Evolutionary conservation across 2,113 vertebrate species (phyloP).

Genomic region (Thinocorus orbignyianus): DNA sequence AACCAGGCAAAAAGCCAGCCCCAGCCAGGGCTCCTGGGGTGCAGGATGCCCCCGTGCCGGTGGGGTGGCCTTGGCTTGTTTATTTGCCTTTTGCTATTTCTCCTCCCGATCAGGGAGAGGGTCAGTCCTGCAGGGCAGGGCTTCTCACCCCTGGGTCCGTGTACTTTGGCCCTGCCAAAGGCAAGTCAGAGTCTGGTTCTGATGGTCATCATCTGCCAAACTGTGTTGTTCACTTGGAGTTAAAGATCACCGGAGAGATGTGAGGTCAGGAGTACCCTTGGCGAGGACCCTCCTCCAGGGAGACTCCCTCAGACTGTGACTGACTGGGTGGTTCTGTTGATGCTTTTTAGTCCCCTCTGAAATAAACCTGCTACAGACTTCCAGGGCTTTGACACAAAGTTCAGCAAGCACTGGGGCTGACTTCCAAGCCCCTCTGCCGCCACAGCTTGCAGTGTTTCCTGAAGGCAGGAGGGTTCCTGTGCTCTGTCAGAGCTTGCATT

Average conservation of each 20-base stretch:
- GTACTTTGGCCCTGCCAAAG: neutral
- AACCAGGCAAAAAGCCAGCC: neutral
- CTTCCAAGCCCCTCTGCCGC: neutral
- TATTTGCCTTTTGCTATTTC: neutral
- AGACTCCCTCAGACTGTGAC: neutral
- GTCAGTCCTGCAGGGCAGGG: neutral
- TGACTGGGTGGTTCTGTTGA: accelerated
- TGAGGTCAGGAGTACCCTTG: neutral
- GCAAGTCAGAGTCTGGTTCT: neutral
- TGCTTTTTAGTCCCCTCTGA: neutral
- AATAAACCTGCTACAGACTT: neutral
- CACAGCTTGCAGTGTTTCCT: too few species aligned
- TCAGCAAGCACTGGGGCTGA: neutral
- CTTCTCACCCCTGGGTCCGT: accelerated
- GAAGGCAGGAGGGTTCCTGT: accelerated
- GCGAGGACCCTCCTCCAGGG: neutral
- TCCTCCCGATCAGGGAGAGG: neutral
- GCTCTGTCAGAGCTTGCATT: neutral
- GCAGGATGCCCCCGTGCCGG: neutral
- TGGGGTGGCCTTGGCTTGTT: accelerated
- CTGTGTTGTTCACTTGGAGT: accelerated
- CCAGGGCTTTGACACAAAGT: neutral
- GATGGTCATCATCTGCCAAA: neutral
- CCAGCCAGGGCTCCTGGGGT: accelerated
- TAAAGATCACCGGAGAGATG: neutral